These are phyloP conservation scores for Hyppa rectilinea DNA, from an alignment of 2,888 invertebrate species.

Conservation along the genomic window DNA sequence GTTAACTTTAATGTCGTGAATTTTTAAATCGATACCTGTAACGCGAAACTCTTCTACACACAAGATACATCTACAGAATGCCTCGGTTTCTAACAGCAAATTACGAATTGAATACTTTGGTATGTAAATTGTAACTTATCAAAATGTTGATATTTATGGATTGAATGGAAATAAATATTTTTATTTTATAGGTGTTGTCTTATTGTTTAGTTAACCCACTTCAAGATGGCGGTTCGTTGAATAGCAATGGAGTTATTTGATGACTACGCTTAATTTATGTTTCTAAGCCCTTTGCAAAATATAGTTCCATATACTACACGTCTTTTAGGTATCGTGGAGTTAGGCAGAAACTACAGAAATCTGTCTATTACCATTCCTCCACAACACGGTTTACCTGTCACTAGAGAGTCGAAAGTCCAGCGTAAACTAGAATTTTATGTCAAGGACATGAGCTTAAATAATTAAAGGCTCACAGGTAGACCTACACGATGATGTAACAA, in stretches of 20 bases:
- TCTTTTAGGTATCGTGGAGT: not conserved
- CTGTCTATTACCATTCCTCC: not conserved
- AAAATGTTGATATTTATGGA: conserved; percentile 11
- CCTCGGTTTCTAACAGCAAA: not conserved
- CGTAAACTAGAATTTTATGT: not conserved
- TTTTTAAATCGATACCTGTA: conserved; percentile 31
- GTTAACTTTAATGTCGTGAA: conserved; percentile 30
- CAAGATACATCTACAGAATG: not conserved
- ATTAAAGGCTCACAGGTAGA: not conserved
- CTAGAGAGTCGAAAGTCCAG: too few species aligned
- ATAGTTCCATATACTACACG: not conserved
- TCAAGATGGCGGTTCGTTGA: too few species aligned
- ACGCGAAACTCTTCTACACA: conserved; percentile 9
- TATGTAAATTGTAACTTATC: not conserved
- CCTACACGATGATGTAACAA: not conserved
- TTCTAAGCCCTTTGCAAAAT: not conserved
- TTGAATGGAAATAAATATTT: conserved; percentile 26
- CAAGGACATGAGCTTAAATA: not conserved
- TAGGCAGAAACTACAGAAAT: not conserved
- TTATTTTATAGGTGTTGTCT: conserved; percentile 13
- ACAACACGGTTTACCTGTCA: not conserved
- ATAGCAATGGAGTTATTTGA: not conserved
- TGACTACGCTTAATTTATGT: not conserved
- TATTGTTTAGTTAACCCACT: conserved; percentile 2
- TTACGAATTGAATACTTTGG: not conserved